Evolutionary conservation across 2,888 invertebrate genomes (phyloP), one percentile per base, ranked within the genome.

Genomic region (Cheilosia variabilis): DNA sequence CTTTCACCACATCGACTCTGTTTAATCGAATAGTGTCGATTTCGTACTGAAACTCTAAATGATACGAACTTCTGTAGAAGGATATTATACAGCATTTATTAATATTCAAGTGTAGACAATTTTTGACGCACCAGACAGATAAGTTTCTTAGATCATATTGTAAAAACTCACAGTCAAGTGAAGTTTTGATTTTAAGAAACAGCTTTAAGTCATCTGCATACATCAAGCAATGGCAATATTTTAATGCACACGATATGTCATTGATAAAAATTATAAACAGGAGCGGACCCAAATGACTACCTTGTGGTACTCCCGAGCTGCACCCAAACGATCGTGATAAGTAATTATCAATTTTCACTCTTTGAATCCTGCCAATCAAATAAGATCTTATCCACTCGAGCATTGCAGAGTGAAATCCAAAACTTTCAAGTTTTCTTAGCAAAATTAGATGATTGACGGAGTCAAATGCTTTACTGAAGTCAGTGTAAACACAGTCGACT

Each of bases 261-360:
- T 27, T 27, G 1, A 27, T 27, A 27, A 27, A 27, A 27, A 27
- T 5, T 27, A 17, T 22, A 41, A 1, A 10, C n/a, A 68, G 15
- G 13, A 88, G 72, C 9, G 47, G 19, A 47, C 17, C 19, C 47
- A 19, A 47, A 47, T 47, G 19, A 19, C 47, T 47, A 47, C 47
- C 47, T 6, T 47, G n/a, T 58, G 89, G 89, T 88, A 10, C 34
- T 45, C 22, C 47, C 2, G 2, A 47, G 6, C 9, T 6, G 19
- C 9, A 47, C 19, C 9, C 47, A 47, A 47, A 47, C 2, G 3
- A 19, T 17, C 17, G 47, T 19, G 6, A 47, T 19, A 43, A 13
- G 3, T 43, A 5, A 43, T 43, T 1, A 43, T 43, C 15, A 15
- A 43, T n/a, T 43, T 43, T 43, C 0, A 15, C 43, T 6, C 9